These are phyloP conservation scores for Ruditapes philippinarum DNA, from an alignment of 1,140 invertebrate species.

Conservation along the genomic window DNA sequence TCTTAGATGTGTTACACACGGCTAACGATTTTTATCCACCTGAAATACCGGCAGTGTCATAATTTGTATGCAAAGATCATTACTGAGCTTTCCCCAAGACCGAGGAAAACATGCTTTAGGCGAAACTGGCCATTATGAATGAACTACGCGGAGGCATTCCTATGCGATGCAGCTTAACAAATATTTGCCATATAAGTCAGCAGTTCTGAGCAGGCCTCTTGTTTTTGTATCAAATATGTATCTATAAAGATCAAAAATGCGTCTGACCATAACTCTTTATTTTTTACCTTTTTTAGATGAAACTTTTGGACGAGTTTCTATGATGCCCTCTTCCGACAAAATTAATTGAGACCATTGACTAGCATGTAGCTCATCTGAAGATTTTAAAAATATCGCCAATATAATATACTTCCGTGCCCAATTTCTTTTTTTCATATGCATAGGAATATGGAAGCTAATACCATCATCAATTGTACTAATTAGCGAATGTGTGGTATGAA, in stretches of 20 bases:
- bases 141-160: not conserved
- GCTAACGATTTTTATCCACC: not conserved
- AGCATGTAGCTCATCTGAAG: not conserved
- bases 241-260: not conserved
- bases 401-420: not conserved
- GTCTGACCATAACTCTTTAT: not conserved
- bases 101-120: not conserved
- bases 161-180: not conserved
- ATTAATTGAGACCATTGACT: not conserved
- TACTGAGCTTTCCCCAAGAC: not conserved
- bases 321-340: not conserved
- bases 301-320: not conserved
- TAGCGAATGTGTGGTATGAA: not conserved
- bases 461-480: not conserved
- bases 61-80: not conserved
- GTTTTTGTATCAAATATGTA: not conserved
- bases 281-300: not conserved
- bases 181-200: not conserved
- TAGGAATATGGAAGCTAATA: not conserved
- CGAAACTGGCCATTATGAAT: not conserved
- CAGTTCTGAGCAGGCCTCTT: not conserved
- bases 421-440: not conserved
- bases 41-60: not conserved
- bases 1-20: not conserved
- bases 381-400: not conserved